Evolutionary conservation across 2,888 invertebrate species (phyloP).

Genomic region (Micropterix aruncella): DNA sequence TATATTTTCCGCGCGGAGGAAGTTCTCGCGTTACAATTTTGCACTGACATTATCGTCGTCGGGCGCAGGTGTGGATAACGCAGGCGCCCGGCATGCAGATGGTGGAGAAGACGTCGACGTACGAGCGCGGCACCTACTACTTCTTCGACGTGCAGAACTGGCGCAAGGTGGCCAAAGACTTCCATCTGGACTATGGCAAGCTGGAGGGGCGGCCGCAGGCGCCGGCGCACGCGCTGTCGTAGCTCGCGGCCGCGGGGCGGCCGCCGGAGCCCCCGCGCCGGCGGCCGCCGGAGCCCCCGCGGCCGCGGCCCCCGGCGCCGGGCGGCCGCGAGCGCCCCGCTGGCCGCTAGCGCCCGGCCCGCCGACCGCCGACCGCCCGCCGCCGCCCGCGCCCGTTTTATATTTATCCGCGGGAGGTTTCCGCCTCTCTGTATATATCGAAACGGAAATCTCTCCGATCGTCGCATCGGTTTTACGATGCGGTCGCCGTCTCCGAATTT

Average conservation of each 20-base stretch:
- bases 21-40: too few species aligned
- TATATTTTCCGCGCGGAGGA: too few species aligned
- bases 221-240: conserved; percentile 49
- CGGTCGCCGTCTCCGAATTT: too few species aligned
- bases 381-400: too few species aligned
- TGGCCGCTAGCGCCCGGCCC: too few species aligned
- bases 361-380: too few species aligned
- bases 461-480: too few species aligned
- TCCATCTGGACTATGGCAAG: conserved; percentile 97
- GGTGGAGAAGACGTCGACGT: conserved; percentile 88
- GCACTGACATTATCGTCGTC: too few species aligned
- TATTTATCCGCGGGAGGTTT: too few species aligned
- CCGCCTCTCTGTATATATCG: too few species aligned
- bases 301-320: conserved; percentile 4
- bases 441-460: too few species aligned
- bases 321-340: conserved; percentile 6
- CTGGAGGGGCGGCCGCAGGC: conserved; percentile 84
- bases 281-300: background rate
- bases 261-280: background rate
- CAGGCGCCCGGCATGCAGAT: conserved; percentile 91
- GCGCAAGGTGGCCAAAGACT: conserved; percentile 98
- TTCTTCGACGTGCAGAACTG: conserved; percentile 99
- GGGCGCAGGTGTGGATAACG: conserved; percentile 92
- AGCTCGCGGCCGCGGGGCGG: conserved; percentile 19
- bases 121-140: conserved; percentile 98